phyloP scores from a whole-genome alignment of 2,888 invertebrate species.

The Thumatha senex region DNA sequence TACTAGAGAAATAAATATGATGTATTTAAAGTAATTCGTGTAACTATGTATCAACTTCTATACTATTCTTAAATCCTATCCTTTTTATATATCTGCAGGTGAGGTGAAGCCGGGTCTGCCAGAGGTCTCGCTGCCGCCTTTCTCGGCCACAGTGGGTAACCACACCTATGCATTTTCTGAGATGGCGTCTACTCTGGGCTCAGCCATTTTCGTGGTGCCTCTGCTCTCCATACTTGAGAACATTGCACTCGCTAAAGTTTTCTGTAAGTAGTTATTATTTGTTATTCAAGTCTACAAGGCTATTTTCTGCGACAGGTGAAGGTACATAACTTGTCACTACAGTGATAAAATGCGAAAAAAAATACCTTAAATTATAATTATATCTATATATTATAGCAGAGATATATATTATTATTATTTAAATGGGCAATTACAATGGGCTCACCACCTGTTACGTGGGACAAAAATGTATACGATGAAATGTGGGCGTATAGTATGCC shows the following conservation, averaged over 20 bases:
- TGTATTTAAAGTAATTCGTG: not conserved
- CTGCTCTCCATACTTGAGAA: constrained; percentile 96
- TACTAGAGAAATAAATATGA: not conserved
- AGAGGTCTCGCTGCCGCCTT: constrained; percentile 85
- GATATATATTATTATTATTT: too few species aligned
- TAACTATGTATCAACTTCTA: not conserved
- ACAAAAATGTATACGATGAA: too few species aligned
- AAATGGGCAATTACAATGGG: too few species aligned
- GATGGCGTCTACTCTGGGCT: constrained; percentile 91
- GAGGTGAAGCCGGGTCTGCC: constrained; percentile 89
- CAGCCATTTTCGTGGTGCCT: constrained; percentile 93
- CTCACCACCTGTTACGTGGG: too few species aligned
- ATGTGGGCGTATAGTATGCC: too few species aligned
- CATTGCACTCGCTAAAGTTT: constrained; percentile 97
- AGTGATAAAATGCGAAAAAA: too few species aligned
- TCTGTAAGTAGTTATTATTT: constrained; percentile 81
- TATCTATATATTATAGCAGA: too few species aligned
- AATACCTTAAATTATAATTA: too few species aligned
- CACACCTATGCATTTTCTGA: constrained; percentile 86
- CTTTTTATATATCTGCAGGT: constrained; percentile 75
- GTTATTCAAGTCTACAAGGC: not conserved
- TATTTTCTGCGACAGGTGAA: too few species aligned
- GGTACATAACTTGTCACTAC: too few species aligned
- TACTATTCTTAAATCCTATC: not conserved
- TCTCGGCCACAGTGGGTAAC: constrained; percentile 86